Conservation (phyloP, 1,140 invertebrate genomes). For the Melanaphis sacchari region DNA sequence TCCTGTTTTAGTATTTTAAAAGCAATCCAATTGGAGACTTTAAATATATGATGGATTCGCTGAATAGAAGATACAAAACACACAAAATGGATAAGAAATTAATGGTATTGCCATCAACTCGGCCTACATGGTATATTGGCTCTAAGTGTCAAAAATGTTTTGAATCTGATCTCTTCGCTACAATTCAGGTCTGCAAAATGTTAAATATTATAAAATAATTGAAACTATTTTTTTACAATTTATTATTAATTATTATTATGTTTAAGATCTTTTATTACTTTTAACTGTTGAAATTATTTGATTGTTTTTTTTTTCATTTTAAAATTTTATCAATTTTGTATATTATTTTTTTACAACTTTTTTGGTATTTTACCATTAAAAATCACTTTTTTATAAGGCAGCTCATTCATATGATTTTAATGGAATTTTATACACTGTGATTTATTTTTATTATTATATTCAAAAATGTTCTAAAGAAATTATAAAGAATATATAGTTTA, state of each 20-base stretch:
- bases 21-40: neutral
- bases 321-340: neutral
- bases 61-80: constrained; percentile 30
- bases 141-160: constrained; percentile 52
- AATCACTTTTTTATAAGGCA: neutral
- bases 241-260: constrained; percentile 21
- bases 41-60: constrained; percentile 8
- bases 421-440: constrained; percentile 12
- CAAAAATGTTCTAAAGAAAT: neutral
- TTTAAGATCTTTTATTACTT: constrained; percentile 21
- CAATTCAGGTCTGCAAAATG: constrained; percentile 35
- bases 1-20: constrained; percentile 14
- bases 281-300: constrained; percentile 18
- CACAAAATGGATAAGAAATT: constrained; percentile 34
- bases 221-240: neutral
- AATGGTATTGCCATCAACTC: constrained; percentile 32
- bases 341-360: neutral
- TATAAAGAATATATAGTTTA: neutral
- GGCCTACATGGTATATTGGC: constrained; percentile 34
- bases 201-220: constrained; percentile 14
- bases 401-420: neutral
- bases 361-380: neutral
- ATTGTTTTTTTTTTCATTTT: neutral
- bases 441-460: neutral
- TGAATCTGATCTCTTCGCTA: constrained; percentile 38